Base-by-base conservation (phyloP, 1,140 invertebrate species). In the Drosophila saltans region DNA sequence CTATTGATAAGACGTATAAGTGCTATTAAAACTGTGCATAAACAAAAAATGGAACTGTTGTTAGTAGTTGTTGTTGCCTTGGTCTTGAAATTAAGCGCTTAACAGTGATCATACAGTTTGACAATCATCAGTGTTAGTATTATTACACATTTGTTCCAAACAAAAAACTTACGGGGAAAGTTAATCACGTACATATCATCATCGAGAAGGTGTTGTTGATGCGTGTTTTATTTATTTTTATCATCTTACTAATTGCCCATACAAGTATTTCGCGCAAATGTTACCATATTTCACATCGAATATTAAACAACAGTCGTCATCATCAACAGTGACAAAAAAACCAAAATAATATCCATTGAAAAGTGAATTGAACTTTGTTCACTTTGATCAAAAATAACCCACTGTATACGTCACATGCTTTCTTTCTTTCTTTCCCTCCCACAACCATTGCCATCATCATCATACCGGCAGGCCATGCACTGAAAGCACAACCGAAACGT, bases 211-310 rank as follows among this genome's bases (percentile, higher is more conserved):
- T 16, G 16, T 16, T 16, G 16, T 16, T 52, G 45, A 52, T 69
- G 73, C 55, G 75, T 72, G 55, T 61, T 69, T 30, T 26, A 39
- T 71, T 65, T 86, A 86, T 88, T 86, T 86, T 60, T 70, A 69
- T 66, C 59, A 48, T 58, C 67, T 89, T 88, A 88, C 83, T 88
- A 88, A 88, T 88, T 78, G 56, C 41, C 41, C 61, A 63, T 30
- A 59, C 69, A 66, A 59, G 72, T 48, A 89, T 88, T 89, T 74
- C 84, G 59, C 33, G 43, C 30, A 33, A 52, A 40, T 45, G 75
- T 65, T 67, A 72, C 56, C 61, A 58, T 39, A 68, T 88, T 88
- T 83, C 80, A 63, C 80, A 63, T 7, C 36, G 7, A 55, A 55
- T 40, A 3, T 56, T 24, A 59, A 59, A 57, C 45, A 56, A 69